Evolutionary conservation across 2,113 vertebrate species (phyloP).

Genomic region (Perca fluviatilis): DNA sequence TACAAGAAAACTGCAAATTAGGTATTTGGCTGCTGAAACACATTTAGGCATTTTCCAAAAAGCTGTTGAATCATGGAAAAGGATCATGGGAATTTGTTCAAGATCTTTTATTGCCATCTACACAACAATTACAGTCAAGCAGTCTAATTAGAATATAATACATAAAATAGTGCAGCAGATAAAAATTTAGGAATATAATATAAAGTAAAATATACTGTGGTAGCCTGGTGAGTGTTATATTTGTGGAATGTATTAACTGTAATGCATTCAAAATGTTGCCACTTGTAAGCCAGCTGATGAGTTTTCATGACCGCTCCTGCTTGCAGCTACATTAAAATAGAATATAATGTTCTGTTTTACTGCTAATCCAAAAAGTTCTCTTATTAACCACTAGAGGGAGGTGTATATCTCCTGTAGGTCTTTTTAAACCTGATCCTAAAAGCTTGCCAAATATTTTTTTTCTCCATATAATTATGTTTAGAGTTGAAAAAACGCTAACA

Average conservation of each 20-base stretch:
- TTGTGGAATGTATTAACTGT: not conserved
- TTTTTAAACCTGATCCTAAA: not conserved
- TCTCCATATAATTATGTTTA: slow-evolving; percentile 20
- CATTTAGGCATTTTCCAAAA: not conserved
- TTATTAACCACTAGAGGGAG: slow-evolving; percentile 54
- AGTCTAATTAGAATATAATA: not conserved
- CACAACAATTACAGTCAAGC: not conserved
- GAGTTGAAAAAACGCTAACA: slow-evolving; percentile 18
- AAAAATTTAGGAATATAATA: not conserved
- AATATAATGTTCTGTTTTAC: too few species aligned
- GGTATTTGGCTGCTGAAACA: not conserved
- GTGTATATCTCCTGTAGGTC: not conserved
- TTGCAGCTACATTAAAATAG: not conserved
- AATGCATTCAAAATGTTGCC: not conserved
- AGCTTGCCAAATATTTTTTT: slow-evolving; percentile 6
- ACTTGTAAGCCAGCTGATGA: not conserved
- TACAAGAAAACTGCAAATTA: not conserved
- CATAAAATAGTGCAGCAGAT: not conserved
- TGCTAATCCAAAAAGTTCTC: not conserved
- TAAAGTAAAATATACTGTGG: not conserved
- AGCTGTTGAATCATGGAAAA: not conserved
- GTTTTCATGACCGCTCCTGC: not conserved
- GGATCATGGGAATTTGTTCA: not conserved
- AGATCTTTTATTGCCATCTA: not conserved
- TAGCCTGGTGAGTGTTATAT: not conserved